phyloP scores from a whole-genome alignment of 2,113 vertebrate species.

The Galbula dea region DNA sequence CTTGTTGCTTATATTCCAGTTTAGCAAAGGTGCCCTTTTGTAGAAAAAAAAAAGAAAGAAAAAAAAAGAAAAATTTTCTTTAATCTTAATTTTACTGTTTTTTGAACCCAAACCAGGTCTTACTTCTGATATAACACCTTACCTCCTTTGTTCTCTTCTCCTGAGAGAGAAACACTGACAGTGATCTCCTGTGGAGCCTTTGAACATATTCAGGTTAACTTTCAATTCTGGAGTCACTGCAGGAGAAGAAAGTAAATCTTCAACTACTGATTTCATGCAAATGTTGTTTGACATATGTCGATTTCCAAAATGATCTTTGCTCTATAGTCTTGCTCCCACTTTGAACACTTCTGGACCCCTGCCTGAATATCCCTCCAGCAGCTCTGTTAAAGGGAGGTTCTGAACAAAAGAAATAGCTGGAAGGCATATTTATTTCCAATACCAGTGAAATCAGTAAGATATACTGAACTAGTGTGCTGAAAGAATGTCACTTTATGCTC shows the following conservation, averaged over 20 bases:
- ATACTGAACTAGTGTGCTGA: background rate
- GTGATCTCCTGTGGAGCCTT: background rate
- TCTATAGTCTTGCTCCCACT: background rate
- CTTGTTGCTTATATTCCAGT: background rate
- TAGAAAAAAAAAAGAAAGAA: background rate
- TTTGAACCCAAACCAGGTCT: background rate
- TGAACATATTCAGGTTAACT: background rate
- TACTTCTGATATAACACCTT: background rate
- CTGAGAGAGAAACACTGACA: background rate
- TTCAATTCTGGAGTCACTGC: background rate
- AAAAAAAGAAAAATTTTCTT: background rate
- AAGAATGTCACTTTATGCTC: slow-evolving; percentile 21
- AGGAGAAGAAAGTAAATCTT: background rate
- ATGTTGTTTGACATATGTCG: background rate
- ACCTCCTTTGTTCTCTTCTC: background rate
- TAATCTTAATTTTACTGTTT: background rate
- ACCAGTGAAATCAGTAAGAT: background rate
- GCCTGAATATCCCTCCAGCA: background rate
- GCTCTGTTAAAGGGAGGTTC: background rate
- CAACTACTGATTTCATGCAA: slow-evolving; percentile 13
- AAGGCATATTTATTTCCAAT: background rate
- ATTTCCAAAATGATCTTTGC: background rate
- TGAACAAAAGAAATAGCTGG: background rate
- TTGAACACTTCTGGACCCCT: slow-evolving; percentile 4
- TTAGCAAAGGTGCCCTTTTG: background rate